Percentiles rank a stretch among this genome's conserved stretches.
Evolutionary conservation across 2,797 vertebrate genomes (phyloP).

Genomic region (Podargus strigoides): DNA sequence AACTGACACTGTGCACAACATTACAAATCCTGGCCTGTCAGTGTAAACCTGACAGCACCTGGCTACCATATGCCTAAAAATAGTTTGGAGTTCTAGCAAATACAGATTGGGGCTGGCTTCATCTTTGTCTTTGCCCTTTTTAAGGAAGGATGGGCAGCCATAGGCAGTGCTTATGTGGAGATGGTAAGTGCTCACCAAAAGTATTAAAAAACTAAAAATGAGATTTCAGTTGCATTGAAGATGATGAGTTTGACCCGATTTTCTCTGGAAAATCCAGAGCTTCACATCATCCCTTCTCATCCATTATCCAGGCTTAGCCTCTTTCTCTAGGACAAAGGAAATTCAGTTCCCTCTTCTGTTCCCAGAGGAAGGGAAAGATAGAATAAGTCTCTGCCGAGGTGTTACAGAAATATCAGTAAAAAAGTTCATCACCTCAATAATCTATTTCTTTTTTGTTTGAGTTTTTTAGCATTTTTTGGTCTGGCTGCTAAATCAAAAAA

Average conservation of each 20-base stretch:
- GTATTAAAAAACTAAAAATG: neutral
- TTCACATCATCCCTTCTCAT: neutral
- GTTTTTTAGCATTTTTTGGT: neutral
- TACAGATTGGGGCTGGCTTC: neutral
- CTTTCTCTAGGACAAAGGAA: neutral
- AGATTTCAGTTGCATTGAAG: neutral
- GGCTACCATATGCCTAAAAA: neutral
- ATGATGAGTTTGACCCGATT: neutral
- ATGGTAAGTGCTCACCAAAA: neutral
- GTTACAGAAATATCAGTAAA: conserved; percentile 1
- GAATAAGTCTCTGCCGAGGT: neutral
- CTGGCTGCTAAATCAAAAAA: neutral
- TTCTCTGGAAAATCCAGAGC: neutral
- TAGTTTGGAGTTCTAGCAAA: neutral
- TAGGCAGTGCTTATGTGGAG: neutral
- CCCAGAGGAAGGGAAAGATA: neutral
- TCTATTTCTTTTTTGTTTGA: neutral
- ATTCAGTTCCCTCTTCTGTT: neutral
- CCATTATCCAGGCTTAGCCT: neutral
- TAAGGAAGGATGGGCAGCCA: neutral
- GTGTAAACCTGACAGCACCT: neutral
- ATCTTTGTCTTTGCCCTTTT: neutral
- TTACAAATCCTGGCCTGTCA: neutral
- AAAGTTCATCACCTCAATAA: neutral
- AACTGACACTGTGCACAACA: neutral